Evolutionary conservation across 1,140 invertebrate genomes (phyloP).

Genomic region (Palaemon carinicauda): DNA sequence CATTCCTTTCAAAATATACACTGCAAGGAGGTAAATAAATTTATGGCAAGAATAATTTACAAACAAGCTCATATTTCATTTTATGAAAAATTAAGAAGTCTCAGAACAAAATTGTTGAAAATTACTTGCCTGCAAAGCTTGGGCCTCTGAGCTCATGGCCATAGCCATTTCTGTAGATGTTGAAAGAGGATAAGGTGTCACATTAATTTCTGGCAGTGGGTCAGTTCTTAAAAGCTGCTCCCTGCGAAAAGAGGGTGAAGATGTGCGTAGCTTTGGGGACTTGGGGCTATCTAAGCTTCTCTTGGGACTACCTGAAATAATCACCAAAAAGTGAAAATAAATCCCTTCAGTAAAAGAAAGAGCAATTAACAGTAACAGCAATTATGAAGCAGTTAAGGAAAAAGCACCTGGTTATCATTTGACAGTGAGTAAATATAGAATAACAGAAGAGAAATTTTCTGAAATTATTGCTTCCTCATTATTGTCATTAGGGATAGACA

Average conservation of each 20-base stretch:
- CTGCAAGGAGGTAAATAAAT: not conserved
- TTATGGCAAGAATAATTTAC: not conserved
- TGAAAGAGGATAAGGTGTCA: conserved; percentile 60
- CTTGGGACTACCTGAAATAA: conserved; percentile 51
- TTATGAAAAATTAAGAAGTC: not conserved
- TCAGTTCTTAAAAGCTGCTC: conserved; percentile 44
- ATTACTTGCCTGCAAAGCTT: conserved; percentile 76
- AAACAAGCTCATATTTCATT: not conserved
- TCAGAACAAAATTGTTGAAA: not conserved
- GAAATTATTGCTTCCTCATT: no score
- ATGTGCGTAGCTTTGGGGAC: conserved; percentile 49
- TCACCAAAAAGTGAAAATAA: not conserved
- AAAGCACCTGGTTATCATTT: no score
- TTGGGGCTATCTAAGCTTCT: conserved; percentile 55
- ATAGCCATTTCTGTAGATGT: conserved; percentile 60
- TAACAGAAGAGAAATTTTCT: no score
- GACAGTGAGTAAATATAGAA: no score
- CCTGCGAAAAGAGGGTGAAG: conserved; percentile 41
- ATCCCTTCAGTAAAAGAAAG: not conserved
- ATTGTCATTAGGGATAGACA: no score
- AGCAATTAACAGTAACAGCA: not conserved
- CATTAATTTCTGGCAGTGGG: conserved; percentile 51
- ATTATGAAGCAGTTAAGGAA: not conserved
- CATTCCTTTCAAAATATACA: not conserved
- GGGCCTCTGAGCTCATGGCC: conserved; percentile 71